Conservation (phyloP, 2,797 vertebrate genomes). For the Bradypodion ventrale region DNA sequence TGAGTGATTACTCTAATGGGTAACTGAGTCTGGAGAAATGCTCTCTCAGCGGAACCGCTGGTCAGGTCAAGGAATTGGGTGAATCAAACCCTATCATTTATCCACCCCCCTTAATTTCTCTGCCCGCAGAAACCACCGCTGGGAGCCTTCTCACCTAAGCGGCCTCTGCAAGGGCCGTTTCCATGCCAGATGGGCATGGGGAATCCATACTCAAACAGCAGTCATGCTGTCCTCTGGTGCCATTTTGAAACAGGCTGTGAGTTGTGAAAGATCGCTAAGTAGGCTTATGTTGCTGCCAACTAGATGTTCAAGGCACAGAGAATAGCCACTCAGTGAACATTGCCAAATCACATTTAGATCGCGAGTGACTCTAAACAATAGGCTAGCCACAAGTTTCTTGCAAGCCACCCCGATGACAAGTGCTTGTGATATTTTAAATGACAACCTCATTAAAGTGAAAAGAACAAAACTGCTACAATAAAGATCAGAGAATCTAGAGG, state of each 20-base stretch:
- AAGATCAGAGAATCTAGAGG: slow-evolving; percentile 60
- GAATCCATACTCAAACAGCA: background rate
- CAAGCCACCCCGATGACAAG: slow-evolving; percentile 27
- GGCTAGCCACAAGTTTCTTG: background rate
- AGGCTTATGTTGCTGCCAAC: background rate
- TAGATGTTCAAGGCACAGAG: background rate
- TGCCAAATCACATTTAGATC: background rate
- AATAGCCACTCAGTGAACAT: background rate
- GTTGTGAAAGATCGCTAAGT: background rate
- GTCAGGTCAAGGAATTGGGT: too few relatives aligned
- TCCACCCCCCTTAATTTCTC: too few relatives aligned
- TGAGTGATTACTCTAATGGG: too few relatives aligned
- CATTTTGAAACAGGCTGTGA: background rate
- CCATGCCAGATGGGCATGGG: too few relatives aligned
- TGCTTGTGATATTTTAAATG: slow-evolving; percentile 43
- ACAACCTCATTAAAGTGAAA: slow-evolving; percentile 55
- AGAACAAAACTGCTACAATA: slow-evolving; percentile 53
- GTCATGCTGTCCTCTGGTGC: background rate
- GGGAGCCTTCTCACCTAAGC: too few relatives aligned
- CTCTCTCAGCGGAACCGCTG: too few relatives aligned
- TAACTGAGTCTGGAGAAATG: too few relatives aligned
- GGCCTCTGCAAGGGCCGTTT: too few relatives aligned
- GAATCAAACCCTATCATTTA: too few relatives aligned
- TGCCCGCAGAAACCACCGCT: too few relatives aligned
- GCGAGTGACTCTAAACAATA: background rate